Base-by-base conservation (phyloP, 2,888 invertebrate species). In the Hydraecia micacea region DNA sequence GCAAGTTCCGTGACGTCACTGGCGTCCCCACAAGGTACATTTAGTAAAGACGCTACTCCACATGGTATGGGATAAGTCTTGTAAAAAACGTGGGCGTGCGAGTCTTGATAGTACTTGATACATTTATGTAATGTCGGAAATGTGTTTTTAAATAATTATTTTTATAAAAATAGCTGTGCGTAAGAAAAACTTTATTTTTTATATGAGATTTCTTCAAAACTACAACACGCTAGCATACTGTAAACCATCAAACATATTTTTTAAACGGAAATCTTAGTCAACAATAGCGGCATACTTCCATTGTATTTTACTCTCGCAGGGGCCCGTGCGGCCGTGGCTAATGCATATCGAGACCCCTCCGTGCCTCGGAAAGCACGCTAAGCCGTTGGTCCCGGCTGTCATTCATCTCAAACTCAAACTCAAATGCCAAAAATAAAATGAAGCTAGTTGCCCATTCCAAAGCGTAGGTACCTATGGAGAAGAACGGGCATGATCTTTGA, bases 51-150 rank as follows among this genome's bases (percentile, higher is more conserved):
- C n/a, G n/a, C n/a, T n/a, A n/a, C 39, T 77, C 69, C 49, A 65
- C 49, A 42, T 81, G 42, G 49, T 71, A 68, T 58, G n/a, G n/a
- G 52, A 49, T 71, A 72, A 69, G 25, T 60, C 13, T 73, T 84
- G 52, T 71, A 3, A 32, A 32, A 32, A 32, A 52, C 39, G 49
- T 83, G 78, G 78, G 68, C 25, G 63, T 36, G 63, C 36, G 21
- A 21, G 13, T 18, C 6, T 58, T 58, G 9, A 36, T 79, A 58
- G 9, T 71, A 9, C 9, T 49, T 32, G 13, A 36, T 36, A 15
- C n/a, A 32, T 58, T 72, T 52, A 42, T 21, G 21, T 52, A 67
- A 21, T 69, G 25, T 36, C 9, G 2, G 8, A 9, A 6, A 46
- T 21, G 32, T 18, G 28, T 68, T n/a, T 39, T 7, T 32, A 7